Evolutionary conservation across 35 echinoderm and acorn worm species (phyloP), one percentile per base, ranked within the genome.

Genomic region (Lytechinus pictus): DNA sequence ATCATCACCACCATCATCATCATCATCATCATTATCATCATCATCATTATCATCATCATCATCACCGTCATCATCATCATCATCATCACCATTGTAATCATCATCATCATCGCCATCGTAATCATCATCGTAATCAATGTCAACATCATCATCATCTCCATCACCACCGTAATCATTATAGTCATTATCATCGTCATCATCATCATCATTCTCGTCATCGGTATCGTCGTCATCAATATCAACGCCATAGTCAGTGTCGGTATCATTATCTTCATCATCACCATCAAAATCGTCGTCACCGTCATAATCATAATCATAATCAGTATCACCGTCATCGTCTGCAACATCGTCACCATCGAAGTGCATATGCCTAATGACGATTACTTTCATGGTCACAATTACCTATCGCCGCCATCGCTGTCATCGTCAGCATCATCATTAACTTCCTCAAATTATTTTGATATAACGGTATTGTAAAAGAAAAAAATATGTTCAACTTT

Each of bases 11-110:
- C 33, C 87, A 89, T 89, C 87, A 89, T 6, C 27, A 89, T 89
- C 88, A 52, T 52, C 88, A 90, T 90, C 88, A 6, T 51, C 88
- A 90, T 52, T 27, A 90, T 90, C 88, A 52, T 52, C 88, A 52
- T 51, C 88, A 90, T 52, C 87, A 33, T 89, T 28, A 89, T 89
- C 87, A 89, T 89, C 87, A 89, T 33, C 27, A 28, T 89, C 87
- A 89, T 33, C 87, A 89, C 7, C 87, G 33, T 89, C 28, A 8
- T 53, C 28, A 89, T 89, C 87, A 89, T 89, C 28, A 89, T 33
- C 28, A 51, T 89, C 3, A 89, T 89, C 28, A 89, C 9, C 87
- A 89, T 8, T 27, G 51, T 89, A 27, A 28, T 89, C 87, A 33
- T 27, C 87, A 89, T 89, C 87, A 51, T 53, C 9, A 89, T 28